Percentiles rank a stretch among this genome's conserved stretches.
Evolutionary conservation across 2,113 vertebrate genomes (phyloP).

Genomic region (Corvus cornix): DNA sequence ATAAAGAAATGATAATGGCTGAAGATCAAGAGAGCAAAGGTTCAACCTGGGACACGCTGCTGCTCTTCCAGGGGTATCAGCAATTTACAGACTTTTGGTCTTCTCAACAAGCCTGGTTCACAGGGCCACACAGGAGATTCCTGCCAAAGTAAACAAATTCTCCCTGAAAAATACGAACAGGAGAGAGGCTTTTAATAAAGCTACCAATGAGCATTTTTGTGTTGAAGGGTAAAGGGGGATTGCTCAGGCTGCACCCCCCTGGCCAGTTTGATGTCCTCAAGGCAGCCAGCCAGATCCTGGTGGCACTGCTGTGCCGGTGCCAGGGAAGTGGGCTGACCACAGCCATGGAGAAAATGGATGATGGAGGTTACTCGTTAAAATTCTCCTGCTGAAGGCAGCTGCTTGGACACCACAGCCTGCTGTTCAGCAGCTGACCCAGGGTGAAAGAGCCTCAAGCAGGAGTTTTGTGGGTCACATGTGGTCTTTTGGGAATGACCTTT

Average conservation of each 20-base stretch:
- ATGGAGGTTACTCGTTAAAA: accelerated
- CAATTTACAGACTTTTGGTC: neutral
- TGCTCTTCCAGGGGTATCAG: neutral
- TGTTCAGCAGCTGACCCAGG: neutral
- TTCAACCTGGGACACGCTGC: accelerated
- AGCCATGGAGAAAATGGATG: accelerated
- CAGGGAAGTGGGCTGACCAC: accelerated
- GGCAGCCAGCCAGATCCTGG: accelerated
- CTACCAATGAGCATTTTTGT: accelerated
- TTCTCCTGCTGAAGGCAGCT: neutral
- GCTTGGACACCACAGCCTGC: accelerated
- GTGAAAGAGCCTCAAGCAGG: accelerated
- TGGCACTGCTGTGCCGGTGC: accelerated
- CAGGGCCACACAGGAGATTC: neutral
- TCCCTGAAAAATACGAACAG: neutral
- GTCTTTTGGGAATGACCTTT: neutral
- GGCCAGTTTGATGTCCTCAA: accelerated
- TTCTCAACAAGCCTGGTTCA: neutral
- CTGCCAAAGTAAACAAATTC: neutral
- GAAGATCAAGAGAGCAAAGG: neutral
- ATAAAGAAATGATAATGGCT: neutral
- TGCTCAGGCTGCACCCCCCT: accelerated
- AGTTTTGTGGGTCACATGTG: neutral
- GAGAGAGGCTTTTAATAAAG: neutral
- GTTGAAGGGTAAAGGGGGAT: accelerated